Evolutionary conservation across 2,113 vertebrate genomes (phyloP), one percentile per base, ranked within the genome.

Genomic region (Panthera leo): DNA sequence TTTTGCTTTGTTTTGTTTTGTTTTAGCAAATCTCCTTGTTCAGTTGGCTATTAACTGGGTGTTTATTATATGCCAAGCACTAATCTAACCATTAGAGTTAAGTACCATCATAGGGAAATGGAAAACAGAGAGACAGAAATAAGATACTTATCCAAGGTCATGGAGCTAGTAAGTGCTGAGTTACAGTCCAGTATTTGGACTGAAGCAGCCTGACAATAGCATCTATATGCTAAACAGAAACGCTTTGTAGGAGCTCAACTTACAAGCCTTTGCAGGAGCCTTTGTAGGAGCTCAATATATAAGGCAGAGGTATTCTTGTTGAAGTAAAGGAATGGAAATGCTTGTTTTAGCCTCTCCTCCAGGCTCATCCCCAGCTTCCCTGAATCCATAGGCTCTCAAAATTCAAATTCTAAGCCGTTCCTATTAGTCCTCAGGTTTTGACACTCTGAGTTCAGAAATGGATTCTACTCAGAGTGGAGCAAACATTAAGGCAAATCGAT

Each of bases 11-110:
- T 15, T 48, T 93, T 68, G 16, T 76, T 90, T 48, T 67, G 18
- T 89, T 92, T 95, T 89, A 70, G n/a, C 29, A 96, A 70, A 95
- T 76, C 2, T 83, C 27, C 14, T 84, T 55, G 65, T 95, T 79
- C 92, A 48, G 12, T n/a, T 25, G 83, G 29, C 6, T 87, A 76
- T 68, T 27, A 80, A 76, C 8, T 58, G 31, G 78, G 75, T 58
- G 27, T 13, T 48, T 42, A 67, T 25, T 53, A 55, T 42, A 23
- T 85, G 34, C 25, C 27, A 70, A 29, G 67, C 18, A 70, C 27
- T 65, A 86, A 76, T 67, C 18, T 58, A 80, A 71, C 3, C 10
- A 21, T 73, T 36, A 91, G 70, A 27, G n/a, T 39, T 71, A 89
- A 36, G 42, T 78, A 51, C 48, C 42, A 67, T 51, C 78, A 53